Conservation (phyloP, 2,113 vertebrate species). For the Notarius lentiginosus region DNA sequence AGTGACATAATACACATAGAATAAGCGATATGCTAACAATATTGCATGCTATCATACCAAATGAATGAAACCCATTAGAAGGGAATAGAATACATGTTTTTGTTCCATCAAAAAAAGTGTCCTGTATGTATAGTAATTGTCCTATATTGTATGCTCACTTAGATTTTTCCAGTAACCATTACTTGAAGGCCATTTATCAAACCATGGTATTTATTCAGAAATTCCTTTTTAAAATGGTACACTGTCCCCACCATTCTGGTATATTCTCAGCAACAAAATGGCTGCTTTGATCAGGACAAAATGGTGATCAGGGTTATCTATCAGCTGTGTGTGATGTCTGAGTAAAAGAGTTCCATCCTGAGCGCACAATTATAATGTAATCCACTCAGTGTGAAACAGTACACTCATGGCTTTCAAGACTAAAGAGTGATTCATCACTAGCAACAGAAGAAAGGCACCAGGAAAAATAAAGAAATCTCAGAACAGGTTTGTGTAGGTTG, state of each 20-base stretch:
- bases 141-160: neutral
- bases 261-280: conserved; percentile 1
- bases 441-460: too few relatives aligned
- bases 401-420: neutral
- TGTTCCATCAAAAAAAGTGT: too few relatives aligned
- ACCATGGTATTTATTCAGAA: neutral
- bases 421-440: neutral
- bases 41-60: too few relatives aligned
- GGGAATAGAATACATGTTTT: too few relatives aligned
- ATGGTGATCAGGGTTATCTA: neutral
- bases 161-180: neutral
- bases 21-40: too few relatives aligned
- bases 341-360: neutral
- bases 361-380: neutral
- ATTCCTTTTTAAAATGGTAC: neutral
- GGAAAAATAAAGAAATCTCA: too few relatives aligned
- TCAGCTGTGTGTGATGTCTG: neutral
- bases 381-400: neutral
- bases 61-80: too few relatives aligned
- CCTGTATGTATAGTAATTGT: neutral
- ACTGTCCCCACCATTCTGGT: neutral
- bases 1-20: too few relatives aligned
- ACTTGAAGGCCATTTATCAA: neutral
- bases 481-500: too few relatives aligned
- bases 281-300: conserved; percentile 5